Evolutionary conservation across 2,888 invertebrate species (phyloP), one percentile per base, ranked within the genome.

Genomic region (Habrosyne pyritoides): DNA sequence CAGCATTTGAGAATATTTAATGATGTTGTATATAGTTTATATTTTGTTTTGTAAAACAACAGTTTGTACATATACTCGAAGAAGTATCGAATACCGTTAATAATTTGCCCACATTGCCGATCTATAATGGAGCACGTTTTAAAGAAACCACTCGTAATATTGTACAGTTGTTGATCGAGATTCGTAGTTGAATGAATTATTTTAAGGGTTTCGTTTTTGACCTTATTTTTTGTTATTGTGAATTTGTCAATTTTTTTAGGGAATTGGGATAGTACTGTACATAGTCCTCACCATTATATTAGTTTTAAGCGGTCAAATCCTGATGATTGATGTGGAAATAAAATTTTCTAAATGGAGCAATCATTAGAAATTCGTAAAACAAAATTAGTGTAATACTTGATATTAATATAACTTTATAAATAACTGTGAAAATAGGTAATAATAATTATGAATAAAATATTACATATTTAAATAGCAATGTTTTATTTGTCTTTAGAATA

Each of bases 241-340:
- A 94, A 94, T 94, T 94, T 94, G 94, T 94, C 94, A 94, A 94
- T 94, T 94, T 94, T 80, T 94, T 94, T 94, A 94, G 94, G 94
- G 94, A 94, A 94, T 94, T 93, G 94, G 94, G 94, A 94, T 94
- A 88, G 93, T 94, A 94, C 93, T 94, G 94, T 94, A 94, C 89
- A 92, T 91, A 92, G 83, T 86, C 86, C 85, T 86, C 91, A 91
- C 90, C 86, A 85, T 86, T 89, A 88, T 87, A 87, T 75, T 87
- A 87, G 84, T 71, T 66, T 63, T 91, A 90, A 91, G 89, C 64
- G 73, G 82, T 81, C 78, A 83, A 84, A 84, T 85, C 42, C 90
- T 87, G 84, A 89, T 91, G 92, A 87, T 92, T 90, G 88, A 81
- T 73, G 85, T 86, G 91, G 92, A 91, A 92, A 92, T 92, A 62